Conservation (phyloP, 1,140 invertebrate genomes). For the Papilio xuthus region DNA sequence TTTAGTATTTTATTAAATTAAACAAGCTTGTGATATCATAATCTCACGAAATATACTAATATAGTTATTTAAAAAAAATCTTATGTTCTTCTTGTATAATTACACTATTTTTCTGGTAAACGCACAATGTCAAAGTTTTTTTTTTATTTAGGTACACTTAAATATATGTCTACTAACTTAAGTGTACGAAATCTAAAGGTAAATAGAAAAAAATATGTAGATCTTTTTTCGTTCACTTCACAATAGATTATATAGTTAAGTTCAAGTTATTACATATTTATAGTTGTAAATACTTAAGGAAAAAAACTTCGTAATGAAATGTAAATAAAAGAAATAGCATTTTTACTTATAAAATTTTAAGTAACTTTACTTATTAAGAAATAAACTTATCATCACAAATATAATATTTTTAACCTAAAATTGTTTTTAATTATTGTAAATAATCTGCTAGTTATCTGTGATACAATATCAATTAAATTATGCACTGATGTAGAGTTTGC, state of each 20-base stretch:
- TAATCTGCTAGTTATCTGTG: background rate
- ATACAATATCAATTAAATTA: background rate
- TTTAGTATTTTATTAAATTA: background rate
- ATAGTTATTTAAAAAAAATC: too few relatives aligned
- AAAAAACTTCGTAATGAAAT: background rate
- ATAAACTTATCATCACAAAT: conserved; percentile 10
- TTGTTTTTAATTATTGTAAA: background rate
- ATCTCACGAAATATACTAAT: conserved; percentile 7
- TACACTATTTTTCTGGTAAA: background rate
- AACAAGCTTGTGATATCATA: conserved; percentile 23
- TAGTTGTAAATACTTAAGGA: background rate
- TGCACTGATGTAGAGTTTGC: background rate
- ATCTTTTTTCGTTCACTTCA: background rate
- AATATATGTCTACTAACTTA: background rate
- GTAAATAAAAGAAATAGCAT: background rate
- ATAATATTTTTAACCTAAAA: background rate
- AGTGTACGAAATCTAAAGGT: background rate
- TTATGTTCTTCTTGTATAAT: background rate
- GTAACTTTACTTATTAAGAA: background rate
- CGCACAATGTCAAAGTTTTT: background rate
- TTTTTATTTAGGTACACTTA: background rate
- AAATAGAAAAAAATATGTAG: background rate
- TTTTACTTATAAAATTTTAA: too few relatives aligned
- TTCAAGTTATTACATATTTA: background rate
- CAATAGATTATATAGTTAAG: background rate